A percentile compares a stretch with the other conserved stretches of the same genome.
Evolutionary conservation across 1,140 invertebrate species (phyloP).

Genomic region (Bactericera cockerelli): DNA sequence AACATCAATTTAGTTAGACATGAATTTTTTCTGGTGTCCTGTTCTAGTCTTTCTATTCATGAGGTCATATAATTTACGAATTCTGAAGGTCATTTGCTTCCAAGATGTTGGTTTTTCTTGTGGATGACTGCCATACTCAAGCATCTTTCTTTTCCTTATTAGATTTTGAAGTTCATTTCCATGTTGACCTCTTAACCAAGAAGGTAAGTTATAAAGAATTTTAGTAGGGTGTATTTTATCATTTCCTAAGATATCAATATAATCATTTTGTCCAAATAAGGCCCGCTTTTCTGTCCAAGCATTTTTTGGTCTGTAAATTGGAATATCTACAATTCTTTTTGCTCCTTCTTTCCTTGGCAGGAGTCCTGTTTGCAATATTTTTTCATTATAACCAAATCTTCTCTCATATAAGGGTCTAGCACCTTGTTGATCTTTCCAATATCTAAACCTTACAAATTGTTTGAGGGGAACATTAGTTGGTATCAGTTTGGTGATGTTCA

Average conservation of each 20-base stretch:
- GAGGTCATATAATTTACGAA: background rate
- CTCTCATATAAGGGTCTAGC: constrained; percentile 38
- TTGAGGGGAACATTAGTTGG: background rate
- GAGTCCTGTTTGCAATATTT: constrained; percentile 43
- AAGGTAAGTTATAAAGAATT: constrained; percentile 66
- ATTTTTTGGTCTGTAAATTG: constrained; percentile 52
- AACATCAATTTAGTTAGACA: too few relatives aligned
- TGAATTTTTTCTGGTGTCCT: background rate
- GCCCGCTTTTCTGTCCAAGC: constrained; percentile 58
- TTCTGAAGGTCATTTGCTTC: constrained; percentile 36
- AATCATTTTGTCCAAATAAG: constrained; percentile 89
- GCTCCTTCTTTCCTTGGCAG: constrained; percentile 40
- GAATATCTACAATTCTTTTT: constrained; percentile 38
- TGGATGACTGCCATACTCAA: constrained; percentile 38
- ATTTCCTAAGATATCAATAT: constrained; percentile 84
- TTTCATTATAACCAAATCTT: constrained; percentile 51
- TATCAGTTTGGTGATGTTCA: background rate
- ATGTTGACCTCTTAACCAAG: constrained; percentile 70
- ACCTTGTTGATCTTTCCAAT: constrained; percentile 47
- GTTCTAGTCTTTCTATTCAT: background rate
- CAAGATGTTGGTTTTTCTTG: constrained; percentile 54
- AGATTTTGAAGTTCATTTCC: constrained; percentile 74
- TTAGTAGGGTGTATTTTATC: constrained; percentile 62
- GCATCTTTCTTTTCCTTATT: constrained; percentile 54
- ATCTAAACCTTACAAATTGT: constrained; percentile 37